Conservation (phyloP, 1,140 invertebrate genomes). For the Augochlora pura region DNA sequence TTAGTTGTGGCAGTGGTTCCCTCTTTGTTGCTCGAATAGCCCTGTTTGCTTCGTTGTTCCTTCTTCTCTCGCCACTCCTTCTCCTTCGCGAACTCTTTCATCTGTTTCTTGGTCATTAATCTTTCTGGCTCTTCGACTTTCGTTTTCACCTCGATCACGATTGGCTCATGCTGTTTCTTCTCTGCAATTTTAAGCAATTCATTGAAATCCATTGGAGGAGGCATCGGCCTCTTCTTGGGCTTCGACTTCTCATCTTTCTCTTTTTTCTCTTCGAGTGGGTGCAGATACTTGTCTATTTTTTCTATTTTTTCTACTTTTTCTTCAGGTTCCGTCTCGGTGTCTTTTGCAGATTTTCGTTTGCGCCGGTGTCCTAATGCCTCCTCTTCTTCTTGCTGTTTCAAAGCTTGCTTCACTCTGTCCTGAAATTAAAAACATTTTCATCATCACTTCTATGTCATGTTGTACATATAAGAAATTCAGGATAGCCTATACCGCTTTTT, state of each 20-base stretch:
- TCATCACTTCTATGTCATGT: background rate
- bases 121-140: slow-evolving; percentile 85
- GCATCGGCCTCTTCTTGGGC: slow-evolving; percentile 80
- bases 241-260: slow-evolving; percentile 81
- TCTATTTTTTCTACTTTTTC: slow-evolving; percentile 58
- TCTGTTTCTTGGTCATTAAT: slow-evolving; percentile 90
- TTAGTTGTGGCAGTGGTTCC: background rate
- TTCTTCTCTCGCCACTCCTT: slow-evolving; percentile 80
- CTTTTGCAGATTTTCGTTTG: slow-evolving; percentile 80
- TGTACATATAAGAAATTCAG: no score
- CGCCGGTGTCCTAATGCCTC: slow-evolving; percentile 85
- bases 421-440: slow-evolving; percentile 51
- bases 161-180: slow-evolving; percentile 90
- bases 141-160: slow-evolving; percentile 83
- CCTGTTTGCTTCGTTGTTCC: slow-evolving; percentile 69
- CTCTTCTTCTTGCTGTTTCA: slow-evolving; percentile 87
- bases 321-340: slow-evolving; percentile 43
- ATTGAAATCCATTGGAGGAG: slow-evolving; percentile 88
- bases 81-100: slow-evolving; percentile 85
- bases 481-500: slow-evolving; percentile 20
- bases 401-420: slow-evolving; percentile 87
- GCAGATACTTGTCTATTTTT: slow-evolving; percentile 43
- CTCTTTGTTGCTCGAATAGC: slow-evolving; percentile 51
- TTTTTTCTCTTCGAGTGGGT: slow-evolving; percentile 50
- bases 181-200: slow-evolving; percentile 89